Evolutionary conservation across 2,113 vertebrate species (phyloP).

Genomic region (Aegotheles bennettii): DNA sequence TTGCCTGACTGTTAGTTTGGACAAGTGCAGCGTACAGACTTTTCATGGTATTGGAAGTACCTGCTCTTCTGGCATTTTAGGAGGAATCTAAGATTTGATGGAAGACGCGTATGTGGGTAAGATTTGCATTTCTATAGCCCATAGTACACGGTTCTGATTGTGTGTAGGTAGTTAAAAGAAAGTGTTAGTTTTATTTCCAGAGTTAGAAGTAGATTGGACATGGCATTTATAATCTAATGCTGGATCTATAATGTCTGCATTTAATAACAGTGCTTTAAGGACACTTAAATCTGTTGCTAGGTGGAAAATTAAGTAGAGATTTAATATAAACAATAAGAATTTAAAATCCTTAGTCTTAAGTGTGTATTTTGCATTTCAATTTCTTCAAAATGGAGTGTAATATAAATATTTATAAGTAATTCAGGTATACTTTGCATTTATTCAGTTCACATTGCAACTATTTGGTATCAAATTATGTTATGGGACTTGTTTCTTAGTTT

Average conservation of each 20-base stretch:
- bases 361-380: neutral
- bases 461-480: neutral
- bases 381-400: neutral
- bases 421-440: neutral
- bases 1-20: slow-evolving; percentile 72
- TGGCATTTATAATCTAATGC: neutral
- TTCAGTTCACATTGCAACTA: neutral
- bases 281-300: neutral
- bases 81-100: slow-evolving; percentile 26
- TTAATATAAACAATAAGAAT: neutral
- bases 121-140: neutral
- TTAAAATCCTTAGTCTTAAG: neutral
- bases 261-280: neutral
- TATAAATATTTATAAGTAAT: neutral
- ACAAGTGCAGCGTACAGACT: slow-evolving; percentile 67
- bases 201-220: neutral
- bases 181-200: neutral
- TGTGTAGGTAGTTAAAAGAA: neutral
- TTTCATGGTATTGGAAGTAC: slow-evolving; percentile 55
- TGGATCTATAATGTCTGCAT: neutral
- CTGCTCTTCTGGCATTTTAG: slow-evolving; percentile 52
- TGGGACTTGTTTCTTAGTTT: neutral
- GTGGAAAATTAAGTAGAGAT: neutral
- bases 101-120: slow-evolving; percentile 39
- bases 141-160: neutral